phyloP scores from a whole-genome alignment of 1,140 invertebrate species.

The Geopemphigus sp. region DNA sequence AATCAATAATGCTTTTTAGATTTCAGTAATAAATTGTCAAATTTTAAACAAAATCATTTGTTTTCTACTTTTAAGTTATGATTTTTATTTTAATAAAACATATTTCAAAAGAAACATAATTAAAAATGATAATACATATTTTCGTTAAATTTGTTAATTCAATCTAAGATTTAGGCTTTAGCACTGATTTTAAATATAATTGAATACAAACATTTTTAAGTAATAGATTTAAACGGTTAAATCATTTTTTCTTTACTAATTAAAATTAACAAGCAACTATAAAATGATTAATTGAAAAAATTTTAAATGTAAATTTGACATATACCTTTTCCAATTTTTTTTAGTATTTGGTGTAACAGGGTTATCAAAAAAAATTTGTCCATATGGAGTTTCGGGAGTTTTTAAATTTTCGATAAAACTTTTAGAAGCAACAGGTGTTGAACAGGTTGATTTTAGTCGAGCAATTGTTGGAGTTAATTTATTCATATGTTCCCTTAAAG shows the following conservation, averaged over 20 bases:
- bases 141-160: neutral
- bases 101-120: too few species aligned
- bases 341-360: constrained; percentile 58
- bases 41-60: too few species aligned
- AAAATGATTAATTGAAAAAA: neutral
- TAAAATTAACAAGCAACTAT: neutral
- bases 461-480: constrained; percentile 14
- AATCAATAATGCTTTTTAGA: too few species aligned
- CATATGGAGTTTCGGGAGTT: constrained; percentile 62
- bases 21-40: too few species aligned
- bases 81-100: too few species aligned
- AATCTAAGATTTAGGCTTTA: neutral
- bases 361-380: constrained; percentile 56
- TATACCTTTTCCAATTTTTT: constrained; percentile 59
- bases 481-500: neutral
- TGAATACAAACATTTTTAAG: too few species aligned
- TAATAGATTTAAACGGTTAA: neutral
- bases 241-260: neutral
- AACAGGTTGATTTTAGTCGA: constrained; percentile 14
- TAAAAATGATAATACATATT: too few species aligned
- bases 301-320: neutral
- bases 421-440: constrained; percentile 29
- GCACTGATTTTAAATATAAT: neutral
- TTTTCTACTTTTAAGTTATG: too few species aligned
- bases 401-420: constrained; percentile 50